A percentile compares a stretch with the other conserved stretches of the same genome.
phyloP scores from a whole-genome alignment of 1,140 invertebrate genomes.

The Achatina immaculata region DNA sequence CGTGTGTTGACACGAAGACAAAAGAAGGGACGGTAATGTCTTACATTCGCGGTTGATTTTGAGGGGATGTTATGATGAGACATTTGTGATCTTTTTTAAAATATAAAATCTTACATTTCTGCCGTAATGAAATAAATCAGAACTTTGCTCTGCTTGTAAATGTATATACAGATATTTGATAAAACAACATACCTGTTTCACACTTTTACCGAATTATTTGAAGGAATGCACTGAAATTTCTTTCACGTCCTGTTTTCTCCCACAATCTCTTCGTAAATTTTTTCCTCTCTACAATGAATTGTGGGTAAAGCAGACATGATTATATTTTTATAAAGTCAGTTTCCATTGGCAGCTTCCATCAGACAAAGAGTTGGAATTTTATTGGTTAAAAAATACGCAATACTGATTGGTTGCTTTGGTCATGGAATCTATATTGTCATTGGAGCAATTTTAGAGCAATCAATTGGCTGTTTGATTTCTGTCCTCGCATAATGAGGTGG shows the following conservation, averaged over 20 bases:
- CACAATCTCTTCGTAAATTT: neutral
- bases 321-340: conserved; percentile 3
- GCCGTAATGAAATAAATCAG: too few species aligned
- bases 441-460: neutral
- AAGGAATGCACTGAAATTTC: neutral
- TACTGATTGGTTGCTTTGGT: neutral
- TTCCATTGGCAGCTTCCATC: neutral
- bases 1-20: too few species aligned
- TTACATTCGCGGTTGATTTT: neutral
- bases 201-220: neutral
- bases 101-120: too few species aligned
- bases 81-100: too few species aligned
- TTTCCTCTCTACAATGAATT: conserved; percentile 5
- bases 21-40: neutral
- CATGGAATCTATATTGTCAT: neutral
- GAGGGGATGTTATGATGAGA: neutral
- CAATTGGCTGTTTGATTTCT: neutral
- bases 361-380: conserved; percentile 1
- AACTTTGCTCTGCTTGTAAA: too few species aligned
- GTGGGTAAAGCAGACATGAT: conserved; percentile 24
- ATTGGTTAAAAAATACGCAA: conserved; percentile 10
- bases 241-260: neutral
- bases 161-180: too few species aligned
- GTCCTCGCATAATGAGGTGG: neutral
- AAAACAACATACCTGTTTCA: conserved; percentile 7